Evolutionary conservation across 2,797 vertebrate genomes (phyloP).

Genomic region (Oreortyx pictus): DNA sequence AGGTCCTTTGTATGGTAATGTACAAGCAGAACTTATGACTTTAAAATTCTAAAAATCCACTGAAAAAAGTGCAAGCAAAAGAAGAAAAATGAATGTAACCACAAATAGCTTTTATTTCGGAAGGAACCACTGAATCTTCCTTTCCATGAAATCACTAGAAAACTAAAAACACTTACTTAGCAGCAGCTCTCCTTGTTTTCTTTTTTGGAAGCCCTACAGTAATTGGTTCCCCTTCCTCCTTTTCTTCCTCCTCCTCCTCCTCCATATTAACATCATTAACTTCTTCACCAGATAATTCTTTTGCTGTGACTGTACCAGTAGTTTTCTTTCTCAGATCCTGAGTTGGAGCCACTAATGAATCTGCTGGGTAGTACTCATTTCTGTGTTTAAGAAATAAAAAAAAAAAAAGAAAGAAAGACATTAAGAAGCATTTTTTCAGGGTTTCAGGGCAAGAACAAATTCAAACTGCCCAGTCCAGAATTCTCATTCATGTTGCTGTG

Average conservation of each 20-base stretch:
- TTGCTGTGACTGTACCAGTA: constrained; percentile 36
- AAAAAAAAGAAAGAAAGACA: background rate
- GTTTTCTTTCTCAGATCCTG: constrained; percentile 87
- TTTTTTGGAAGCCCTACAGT: constrained; percentile 69
- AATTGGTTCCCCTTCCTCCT: constrained; percentile 19
- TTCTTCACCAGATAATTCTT: constrained; percentile 64
- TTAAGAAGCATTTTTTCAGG: background rate
- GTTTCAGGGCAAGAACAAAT: background rate
- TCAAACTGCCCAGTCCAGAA: background rate
- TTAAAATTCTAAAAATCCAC: background rate
- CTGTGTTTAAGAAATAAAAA: constrained; percentile 72
- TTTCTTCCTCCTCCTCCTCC: constrained; percentile 53
- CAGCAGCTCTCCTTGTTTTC: constrained; percentile 82
- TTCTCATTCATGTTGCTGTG: background rate
- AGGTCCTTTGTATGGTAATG: background rate
- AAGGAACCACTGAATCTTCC: background rate
- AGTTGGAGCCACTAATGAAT: constrained; percentile 90
- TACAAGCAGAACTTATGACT: background rate
- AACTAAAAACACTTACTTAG: constrained; percentile 78
- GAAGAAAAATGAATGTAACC: background rate
- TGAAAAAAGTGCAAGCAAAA: background rate
- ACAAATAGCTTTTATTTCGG: background rate
- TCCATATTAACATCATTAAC: constrained; percentile 43
- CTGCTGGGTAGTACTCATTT: constrained; percentile 92
- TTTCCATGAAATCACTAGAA: background rate